A percentile compares a stretch with the other conserved stretches of the same genome.
Evolutionary conservation across 1,140 invertebrate species (phyloP).

Genomic region (Laupala kohalensis): DNA sequence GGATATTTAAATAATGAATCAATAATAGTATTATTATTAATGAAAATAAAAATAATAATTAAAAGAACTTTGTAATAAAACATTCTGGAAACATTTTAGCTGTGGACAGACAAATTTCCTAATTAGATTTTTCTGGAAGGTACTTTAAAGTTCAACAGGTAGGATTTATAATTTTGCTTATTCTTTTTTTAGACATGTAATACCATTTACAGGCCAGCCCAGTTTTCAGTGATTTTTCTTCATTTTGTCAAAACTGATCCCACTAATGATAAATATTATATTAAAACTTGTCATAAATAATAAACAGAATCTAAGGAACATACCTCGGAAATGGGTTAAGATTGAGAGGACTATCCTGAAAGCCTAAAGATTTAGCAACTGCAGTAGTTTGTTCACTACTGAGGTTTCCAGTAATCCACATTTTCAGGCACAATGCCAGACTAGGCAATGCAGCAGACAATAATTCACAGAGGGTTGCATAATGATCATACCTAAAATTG

Average conservation of each 20-base stretch:
- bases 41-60: background rate
- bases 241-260: background rate
- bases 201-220: background rate
- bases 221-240: background rate
- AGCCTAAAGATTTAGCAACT: slow-evolving; percentile 36
- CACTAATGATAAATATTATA: slow-evolving; percentile 2
- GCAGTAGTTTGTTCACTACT: slow-evolving; percentile 31
- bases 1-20: background rate
- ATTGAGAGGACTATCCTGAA: slow-evolving; percentile 30
- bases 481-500: slow-evolving; percentile 73
- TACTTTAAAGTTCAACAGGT: too few species aligned
- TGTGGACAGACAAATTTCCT: too few species aligned
- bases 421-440: slow-evolving; percentile 42
- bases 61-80: background rate
- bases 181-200: background rate
- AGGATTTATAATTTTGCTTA: background rate
- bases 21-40: background rate
- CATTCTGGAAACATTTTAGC: too few species aligned
- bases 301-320: background rate
- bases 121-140: too few species aligned
- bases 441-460: slow-evolving; percentile 74
- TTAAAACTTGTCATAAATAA: background rate
- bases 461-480: slow-evolving; percentile 82
- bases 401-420: slow-evolving; percentile 35
- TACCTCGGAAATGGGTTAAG: slow-evolving; percentile 27